Conservation (phyloP, 2,888 invertebrate genomes). For the Tortrix viridana region DNA sequence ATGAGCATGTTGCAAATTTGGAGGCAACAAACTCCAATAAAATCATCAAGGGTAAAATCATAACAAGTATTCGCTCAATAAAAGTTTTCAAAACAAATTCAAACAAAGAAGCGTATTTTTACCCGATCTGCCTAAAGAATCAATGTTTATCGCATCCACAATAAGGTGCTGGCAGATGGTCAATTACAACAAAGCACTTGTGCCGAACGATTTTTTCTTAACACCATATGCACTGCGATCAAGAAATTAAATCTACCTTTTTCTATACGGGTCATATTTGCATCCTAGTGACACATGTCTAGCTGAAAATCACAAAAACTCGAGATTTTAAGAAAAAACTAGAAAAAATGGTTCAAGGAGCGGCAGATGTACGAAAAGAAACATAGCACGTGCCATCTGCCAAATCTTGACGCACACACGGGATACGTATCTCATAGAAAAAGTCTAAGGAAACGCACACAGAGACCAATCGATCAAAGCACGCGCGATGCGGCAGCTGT, state of each 20-base stretch:
- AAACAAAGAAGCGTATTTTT: slow-evolving; percentile 12
- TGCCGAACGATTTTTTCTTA: slow-evolving; percentile 72
- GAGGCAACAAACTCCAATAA: no score
- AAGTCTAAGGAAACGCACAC: slow-evolving; percentile 64
- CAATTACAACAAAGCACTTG: slow-evolving; percentile 73
- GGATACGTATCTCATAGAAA: slow-evolving; percentile 64
- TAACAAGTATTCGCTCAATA: not conserved
- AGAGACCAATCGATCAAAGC: slow-evolving; percentile 66
- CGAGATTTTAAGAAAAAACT: slow-evolving; percentile 62
- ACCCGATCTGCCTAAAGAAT: slow-evolving; percentile 19
- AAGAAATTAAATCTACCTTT: slow-evolving; percentile 67
- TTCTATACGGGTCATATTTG: slow-evolving; percentile 74
- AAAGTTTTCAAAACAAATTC: not conserved
- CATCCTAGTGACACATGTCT: slow-evolving; percentile 79
- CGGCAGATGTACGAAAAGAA: slow-evolving; percentile 81
- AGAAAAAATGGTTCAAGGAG: slow-evolving; percentile 66
- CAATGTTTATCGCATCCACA: slow-evolving; percentile 47
- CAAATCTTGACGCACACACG: slow-evolving; percentile 75
- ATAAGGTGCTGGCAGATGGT: slow-evolving; percentile 72
- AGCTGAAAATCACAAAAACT: slow-evolving; percentile 50
- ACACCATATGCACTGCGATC: slow-evolving; percentile 71
- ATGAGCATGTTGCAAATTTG: no score
- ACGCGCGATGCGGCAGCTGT: slow-evolving; percentile 76
- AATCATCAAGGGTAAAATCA: no score
- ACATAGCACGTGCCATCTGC: slow-evolving; percentile 83